A percentile compares a stretch with the other conserved stretches of the same genome.
Evolutionary conservation across 2,113 vertebrate species (phyloP).

Genomic region (Asarcornis scutulata): DNA sequence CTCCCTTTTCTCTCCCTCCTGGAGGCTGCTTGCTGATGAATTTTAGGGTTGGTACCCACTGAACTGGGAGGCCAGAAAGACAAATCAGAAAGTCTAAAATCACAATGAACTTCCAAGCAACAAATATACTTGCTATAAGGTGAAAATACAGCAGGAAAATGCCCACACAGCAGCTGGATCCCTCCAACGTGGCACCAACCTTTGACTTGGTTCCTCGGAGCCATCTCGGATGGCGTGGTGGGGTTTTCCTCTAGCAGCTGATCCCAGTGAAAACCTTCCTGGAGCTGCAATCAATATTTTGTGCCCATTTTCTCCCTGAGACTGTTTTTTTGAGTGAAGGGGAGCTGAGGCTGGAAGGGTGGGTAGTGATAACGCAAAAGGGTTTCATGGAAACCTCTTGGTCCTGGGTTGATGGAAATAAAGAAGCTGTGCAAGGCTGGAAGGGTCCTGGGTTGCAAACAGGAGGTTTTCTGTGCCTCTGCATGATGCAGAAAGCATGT

Average conservation of each 20-base stretch:
- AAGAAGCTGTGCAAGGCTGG: background rate
- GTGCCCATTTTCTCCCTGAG: background rate
- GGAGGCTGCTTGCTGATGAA: background rate
- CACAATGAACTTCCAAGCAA: background rate
- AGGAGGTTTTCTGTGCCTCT: slow-evolving; percentile 30
- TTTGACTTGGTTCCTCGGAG: background rate
- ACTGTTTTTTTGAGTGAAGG: background rate
- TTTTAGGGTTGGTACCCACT: background rate
- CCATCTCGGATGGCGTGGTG: background rate
- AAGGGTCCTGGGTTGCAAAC: background rate
- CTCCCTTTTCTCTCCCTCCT: background rate
- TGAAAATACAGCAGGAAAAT: background rate
- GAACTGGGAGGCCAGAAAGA: background rate
- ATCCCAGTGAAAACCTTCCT: background rate
- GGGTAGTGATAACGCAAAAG: background rate
- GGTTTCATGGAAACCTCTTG: background rate
- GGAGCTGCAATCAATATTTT: background rate
- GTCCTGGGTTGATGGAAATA: slow-evolving; percentile 21
- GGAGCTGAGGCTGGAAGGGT: background rate
- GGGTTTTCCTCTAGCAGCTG: background rate
- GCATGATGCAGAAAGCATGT: background rate
- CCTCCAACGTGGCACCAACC: background rate
- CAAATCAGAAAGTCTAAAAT: background rate
- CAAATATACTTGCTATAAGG: background rate
- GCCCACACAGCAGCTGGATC: fast-evolving